Conservation (phyloP, 2,113 vertebrate species). For the Lycaon pictus region DNA sequence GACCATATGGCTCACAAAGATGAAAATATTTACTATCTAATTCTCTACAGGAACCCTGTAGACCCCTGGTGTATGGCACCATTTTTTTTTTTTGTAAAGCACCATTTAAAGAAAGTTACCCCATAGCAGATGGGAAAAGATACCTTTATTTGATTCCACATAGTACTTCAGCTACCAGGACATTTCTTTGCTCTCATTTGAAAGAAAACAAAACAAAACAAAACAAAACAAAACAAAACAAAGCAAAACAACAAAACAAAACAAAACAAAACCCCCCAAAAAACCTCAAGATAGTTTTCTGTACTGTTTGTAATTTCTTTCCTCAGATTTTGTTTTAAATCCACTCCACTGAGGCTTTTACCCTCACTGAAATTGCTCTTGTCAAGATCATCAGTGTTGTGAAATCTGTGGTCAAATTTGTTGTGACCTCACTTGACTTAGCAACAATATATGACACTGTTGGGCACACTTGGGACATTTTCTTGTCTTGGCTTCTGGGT, state of each 20-base stretch:
- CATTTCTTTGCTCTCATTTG: conserved; percentile 21
- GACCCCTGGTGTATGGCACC: not conserved
- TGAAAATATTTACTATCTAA: conserved; percentile 10
- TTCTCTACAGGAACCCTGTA: not conserved
- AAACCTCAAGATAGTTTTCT: not conserved
- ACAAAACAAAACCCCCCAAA: too few relatives aligned
- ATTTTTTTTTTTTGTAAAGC: not conserved
- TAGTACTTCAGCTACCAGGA: not conserved
- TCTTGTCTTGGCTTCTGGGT: not conserved
- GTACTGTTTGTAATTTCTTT: not conserved
- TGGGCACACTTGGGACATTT: not conserved
- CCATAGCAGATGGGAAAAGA: not conserved
- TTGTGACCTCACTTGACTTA: not conserved
- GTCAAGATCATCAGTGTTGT: not conserved
- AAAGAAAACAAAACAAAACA: not conserved
- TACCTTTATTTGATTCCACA: not conserved
- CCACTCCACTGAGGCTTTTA: not conserved
- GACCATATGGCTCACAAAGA: not conserved
- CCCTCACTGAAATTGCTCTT: not conserved
- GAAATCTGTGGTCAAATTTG: not conserved
- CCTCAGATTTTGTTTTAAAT: conserved; percentile 6
- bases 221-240: too few relatives aligned
- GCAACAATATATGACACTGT: not conserved
- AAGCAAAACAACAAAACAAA: not conserved
- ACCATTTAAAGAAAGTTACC: not conserved